Base-by-base conservation (phyloP, 2,113 vertebrate species). In the Pelecanus crispus region DNA sequence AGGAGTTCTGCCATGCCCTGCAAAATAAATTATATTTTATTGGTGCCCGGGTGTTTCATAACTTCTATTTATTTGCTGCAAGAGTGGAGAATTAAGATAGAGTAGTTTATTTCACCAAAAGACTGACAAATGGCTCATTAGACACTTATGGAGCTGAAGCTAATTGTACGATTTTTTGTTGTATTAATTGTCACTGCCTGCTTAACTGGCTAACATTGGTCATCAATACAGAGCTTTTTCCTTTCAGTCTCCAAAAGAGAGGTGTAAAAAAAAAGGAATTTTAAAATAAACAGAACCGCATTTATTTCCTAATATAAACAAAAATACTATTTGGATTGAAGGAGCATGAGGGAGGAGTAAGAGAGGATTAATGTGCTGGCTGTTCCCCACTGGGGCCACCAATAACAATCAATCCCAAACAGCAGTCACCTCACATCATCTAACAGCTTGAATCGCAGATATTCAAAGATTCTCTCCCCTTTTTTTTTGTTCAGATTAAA, bases 21-120 rank as follows among this genome's bases (percentile, higher is more conserved):
- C 81, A 97, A 98, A 98, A 97, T 98, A 98, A 98, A 98, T 98
- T 97, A 96, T 92, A 96, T 98, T 98, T 98, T 98, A 98, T 96
- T 98, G 98, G 97, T 97, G 97, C 95, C 96, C 6, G 90, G 94
- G 94, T 98, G 95, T 98, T 98, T 98, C 90, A 95, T 98, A 98
- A 98, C 95, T 98, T 98, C 97, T 98, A 98, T 98, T 98, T 98
- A 98, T 98, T 98, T 98, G 97, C 97, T 98, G 97, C 97, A 98
- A 97, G 98, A 98, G 95, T 97, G 92, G 94, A 98, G 98, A 97
- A 98, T 98, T 98, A 98, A 98, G 97, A 98, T 87, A 95, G 97
- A 98, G 97, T 97, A 98, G 97, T 98, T 97, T 97, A 97, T 97
- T 98, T 98, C 97, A 98, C 96, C 95, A 97, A 97, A 97, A 98